Evolutionary conservation across 2,888 invertebrate species (phyloP).

Genomic region (Dioctria linearis): DNA sequence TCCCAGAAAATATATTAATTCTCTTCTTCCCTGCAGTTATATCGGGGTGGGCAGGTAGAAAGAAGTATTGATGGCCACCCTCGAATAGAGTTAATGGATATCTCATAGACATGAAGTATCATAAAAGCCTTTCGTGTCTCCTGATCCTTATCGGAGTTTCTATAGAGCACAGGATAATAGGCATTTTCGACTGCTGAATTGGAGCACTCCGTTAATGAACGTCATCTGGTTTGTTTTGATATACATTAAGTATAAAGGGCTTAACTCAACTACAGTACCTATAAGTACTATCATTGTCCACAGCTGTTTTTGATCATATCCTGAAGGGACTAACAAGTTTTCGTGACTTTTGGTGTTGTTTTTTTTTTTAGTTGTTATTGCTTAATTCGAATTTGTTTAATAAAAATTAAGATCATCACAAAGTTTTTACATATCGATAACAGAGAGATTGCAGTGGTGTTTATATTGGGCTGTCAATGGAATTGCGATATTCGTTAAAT

Average conservation of each 20-base stretch:
- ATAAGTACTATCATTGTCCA: neutral
- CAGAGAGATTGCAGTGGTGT: too few relatives aligned
- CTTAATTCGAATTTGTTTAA: too few relatives aligned
- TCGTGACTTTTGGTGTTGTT: too few relatives aligned
- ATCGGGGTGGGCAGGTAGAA: constrained; percentile 15
- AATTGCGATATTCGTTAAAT: too few relatives aligned
- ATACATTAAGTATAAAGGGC: neutral
- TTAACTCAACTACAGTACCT: too few relatives aligned
- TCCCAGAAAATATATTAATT: neutral
- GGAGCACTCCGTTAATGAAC: constrained; percentile 18
- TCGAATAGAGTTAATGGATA: constrained; percentile 38
- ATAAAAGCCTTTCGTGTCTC: constrained; percentile 52
- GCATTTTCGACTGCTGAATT: neutral
- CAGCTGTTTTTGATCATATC: constrained; percentile 7
- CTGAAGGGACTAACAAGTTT: neutral
- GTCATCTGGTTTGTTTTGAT: constrained; percentile 31
- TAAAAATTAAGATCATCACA: too few relatives aligned
- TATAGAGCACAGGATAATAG: neutral
- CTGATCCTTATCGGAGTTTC: constrained; percentile 42
- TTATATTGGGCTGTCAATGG: too few relatives aligned
- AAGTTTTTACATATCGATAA: too few relatives aligned
- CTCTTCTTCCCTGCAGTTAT: neutral
- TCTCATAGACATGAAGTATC: constrained; percentile 37
- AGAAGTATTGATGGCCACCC: constrained; percentile 37
- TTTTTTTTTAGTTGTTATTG: too few relatives aligned